These are phyloP conservation scores for Enteromius viviparus DNA, from an alignment of 2,797 vertebrate species.

Conservation along the genomic window DNA sequence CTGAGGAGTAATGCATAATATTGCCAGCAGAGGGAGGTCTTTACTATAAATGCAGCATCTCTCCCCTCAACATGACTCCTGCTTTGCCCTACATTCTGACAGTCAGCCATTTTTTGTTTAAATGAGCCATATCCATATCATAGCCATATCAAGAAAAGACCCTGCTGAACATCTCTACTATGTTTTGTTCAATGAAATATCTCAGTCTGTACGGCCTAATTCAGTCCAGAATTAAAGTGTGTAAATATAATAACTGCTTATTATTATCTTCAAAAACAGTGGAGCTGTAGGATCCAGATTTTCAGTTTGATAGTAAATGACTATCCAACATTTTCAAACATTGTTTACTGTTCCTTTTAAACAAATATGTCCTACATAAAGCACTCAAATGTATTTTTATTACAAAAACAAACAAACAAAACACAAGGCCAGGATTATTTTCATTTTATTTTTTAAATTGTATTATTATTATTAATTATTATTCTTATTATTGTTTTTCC, in stretches of 20 bases:
- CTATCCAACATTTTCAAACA: too few species aligned
- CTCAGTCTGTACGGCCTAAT: not conserved
- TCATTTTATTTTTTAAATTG: too few species aligned
- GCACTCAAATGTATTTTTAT: not conserved
- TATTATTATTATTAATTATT: too few species aligned
- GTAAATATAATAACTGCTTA: not conserved
- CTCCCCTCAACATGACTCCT: not conserved
- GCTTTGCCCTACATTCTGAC: slow-evolving; percentile 42
- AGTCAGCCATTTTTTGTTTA: slow-evolving; percentile 22
- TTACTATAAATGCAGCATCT: slow-evolving; percentile 6
- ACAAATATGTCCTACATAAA: not conserved
- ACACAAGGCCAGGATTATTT: too few species aligned
- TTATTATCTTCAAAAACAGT: too few species aligned
- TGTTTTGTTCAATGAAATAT: not conserved
- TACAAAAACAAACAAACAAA: too few species aligned
- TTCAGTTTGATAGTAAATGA: too few species aligned
- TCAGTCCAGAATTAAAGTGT: not conserved
- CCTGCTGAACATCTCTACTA: not conserved
- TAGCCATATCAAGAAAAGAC: slow-evolving; percentile 1
- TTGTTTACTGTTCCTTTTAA: too few species aligned
- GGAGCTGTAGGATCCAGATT: too few species aligned
- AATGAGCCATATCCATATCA: slow-evolving; percentile 5
- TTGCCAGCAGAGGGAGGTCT: slow-evolving; percentile 52
- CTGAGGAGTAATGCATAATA: slow-evolving; percentile 1
- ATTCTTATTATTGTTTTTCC: too few species aligned